Evolutionary conservation across 2,888 invertebrate genomes (phyloP).

Genomic region (Polyommatus iphigenia): DNA sequence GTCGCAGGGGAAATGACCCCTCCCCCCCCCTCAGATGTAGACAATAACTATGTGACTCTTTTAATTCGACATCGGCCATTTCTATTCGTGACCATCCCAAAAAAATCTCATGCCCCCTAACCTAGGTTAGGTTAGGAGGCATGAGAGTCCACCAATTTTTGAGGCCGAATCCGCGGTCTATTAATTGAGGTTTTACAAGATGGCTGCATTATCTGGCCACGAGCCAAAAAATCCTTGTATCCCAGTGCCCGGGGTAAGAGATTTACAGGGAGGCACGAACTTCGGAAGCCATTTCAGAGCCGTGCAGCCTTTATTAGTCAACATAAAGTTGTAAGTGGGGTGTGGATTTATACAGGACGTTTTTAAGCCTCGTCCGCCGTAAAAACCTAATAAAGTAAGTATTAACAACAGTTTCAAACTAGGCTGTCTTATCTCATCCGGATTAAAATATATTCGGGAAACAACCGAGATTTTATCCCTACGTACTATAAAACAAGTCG

Average conservation of each 20-base stretch:
- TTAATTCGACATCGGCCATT: no score
- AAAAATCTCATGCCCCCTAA: no score
- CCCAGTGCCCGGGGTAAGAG: background rate
- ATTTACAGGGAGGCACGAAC: background rate
- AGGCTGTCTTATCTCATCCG: background rate
- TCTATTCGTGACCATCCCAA: no score
- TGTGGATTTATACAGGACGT: slow-evolving; percentile 23
- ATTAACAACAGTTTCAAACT: slow-evolving; percentile 5
- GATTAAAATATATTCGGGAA: background rate
- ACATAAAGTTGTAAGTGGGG: slow-evolving; percentile 1
- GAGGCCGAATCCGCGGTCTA: no score
- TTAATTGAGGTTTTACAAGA: background rate
- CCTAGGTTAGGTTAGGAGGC: no score
- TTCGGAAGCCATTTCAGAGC: background rate
- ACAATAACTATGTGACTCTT: no score
- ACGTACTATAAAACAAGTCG: background rate
- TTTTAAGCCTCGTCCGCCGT: slow-evolving; percentile 25
- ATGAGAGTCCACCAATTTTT: no score
- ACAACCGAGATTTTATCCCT: background rate
- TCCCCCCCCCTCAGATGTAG: no score
- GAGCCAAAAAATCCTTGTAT: background rate
- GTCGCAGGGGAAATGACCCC: no score
- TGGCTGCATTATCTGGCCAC: background rate
- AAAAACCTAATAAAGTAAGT: slow-evolving; percentile 11
- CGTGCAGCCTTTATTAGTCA: slow-evolving; percentile 15